Percentiles rank a stretch among this genome's conserved stretches.
Evolutionary conservation across 2,797 vertebrate species (phyloP).

Genomic region (Peromyscus melanophrys): DNA sequence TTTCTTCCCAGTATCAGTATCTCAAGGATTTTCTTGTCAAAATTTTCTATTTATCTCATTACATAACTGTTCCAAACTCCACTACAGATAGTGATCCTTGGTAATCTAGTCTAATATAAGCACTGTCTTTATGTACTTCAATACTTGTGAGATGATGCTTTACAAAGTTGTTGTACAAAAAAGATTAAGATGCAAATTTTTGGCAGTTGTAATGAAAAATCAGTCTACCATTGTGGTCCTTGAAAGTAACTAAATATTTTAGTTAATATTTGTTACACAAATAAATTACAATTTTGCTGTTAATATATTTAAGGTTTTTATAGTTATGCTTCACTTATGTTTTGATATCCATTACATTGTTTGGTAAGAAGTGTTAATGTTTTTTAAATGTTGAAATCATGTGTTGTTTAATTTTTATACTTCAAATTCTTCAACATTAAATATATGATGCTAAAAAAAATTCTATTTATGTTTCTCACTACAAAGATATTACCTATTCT

Average conservation of each 20-base stretch:
- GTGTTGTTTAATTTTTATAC: conserved; percentile 90
- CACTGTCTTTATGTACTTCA: conserved; percentile 76
- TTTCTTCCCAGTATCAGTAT: conserved; percentile 25
- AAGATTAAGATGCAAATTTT: conserved; percentile 83
- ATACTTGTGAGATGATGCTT: conserved; percentile 73
- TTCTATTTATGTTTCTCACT: conserved; percentile 66
- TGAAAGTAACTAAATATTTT: conserved; percentile 81
- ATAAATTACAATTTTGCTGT: conserved; percentile 84
- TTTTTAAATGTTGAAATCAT: conserved; percentile 91
- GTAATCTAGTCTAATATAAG: conserved; percentile 80
- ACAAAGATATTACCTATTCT: conserved; percentile 67
- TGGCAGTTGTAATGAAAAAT: conserved; percentile 81
- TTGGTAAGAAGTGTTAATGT: conserved; percentile 82
- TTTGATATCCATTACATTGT: conserved; percentile 85
- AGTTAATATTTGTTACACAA: conserved; percentile 85
- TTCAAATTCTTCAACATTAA: conserved; percentile 89
- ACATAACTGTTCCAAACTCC: conserved; percentile 75
- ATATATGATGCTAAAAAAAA: conserved; percentile 82
- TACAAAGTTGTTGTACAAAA: conserved; percentile 79
- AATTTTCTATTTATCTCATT: conserved; percentile 52
- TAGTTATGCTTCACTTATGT: conserved; percentile 87
- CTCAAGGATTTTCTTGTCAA: conserved; percentile 64
- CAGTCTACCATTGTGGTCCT: conserved; percentile 85
- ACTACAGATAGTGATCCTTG: conserved; percentile 81
- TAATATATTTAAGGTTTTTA: conserved; percentile 86